Percentiles rank a stretch among this genome's conserved stretches.
These are phyloP conservation scores for Lepidocolaptes lacrymiger DNA, from an alignment of 2,797 vertebrate species.

Conservation along the genomic window DNA sequence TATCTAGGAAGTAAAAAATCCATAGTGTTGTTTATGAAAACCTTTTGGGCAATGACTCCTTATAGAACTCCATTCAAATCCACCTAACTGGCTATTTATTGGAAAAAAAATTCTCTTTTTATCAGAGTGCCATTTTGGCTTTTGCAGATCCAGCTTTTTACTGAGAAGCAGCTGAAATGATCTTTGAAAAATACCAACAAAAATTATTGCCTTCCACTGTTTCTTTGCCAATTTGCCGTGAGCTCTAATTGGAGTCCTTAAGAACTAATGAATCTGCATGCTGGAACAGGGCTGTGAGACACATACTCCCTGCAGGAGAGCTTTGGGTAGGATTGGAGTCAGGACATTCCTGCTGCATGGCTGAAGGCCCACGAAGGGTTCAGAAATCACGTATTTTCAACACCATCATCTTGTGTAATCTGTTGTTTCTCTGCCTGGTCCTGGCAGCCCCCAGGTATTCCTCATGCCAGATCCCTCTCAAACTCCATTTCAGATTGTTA, in stretches of 20 bases:
- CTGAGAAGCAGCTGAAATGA: not conserved
- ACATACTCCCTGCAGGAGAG: not conserved
- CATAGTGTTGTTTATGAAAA: not conserved
- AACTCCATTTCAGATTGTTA: not conserved
- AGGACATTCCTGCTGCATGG: not conserved
- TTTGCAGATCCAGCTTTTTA: not conserved
- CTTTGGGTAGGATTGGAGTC: not conserved
- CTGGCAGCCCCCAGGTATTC: not conserved
- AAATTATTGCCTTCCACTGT: not conserved
- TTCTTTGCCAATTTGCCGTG: not conserved
- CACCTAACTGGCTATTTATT: not conserved
- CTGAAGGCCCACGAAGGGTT: not conserved
- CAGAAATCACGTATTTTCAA: not conserved
- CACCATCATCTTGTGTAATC: not conserved
- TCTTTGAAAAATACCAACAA: not conserved
- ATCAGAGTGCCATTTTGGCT: not conserved
- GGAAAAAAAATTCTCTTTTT: not conserved
- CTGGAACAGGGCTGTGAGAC: not conserved
- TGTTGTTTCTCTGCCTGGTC: not conserved
- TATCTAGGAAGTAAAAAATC: not conserved
- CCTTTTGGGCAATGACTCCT: not conserved
- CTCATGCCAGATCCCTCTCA: not conserved
- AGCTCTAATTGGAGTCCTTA: not conserved
- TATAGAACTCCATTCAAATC: not conserved
- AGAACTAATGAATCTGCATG: not conserved